Conservation (phyloP, 1,140 invertebrate genomes). For the Pentalonia nigronervosa region DNA sequence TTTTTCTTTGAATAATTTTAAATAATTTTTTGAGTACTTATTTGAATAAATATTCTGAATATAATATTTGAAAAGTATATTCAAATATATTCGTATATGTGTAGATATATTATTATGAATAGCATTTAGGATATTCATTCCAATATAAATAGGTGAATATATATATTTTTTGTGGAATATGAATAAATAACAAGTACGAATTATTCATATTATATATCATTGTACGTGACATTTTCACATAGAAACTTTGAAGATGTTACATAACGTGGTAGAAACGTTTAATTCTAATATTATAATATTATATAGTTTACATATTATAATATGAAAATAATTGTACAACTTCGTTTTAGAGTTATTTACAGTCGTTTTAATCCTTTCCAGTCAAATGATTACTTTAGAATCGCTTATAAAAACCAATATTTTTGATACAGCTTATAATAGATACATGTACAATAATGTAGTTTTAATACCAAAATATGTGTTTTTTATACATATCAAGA, state of each 20-base stretch:
- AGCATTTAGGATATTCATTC: neutral
- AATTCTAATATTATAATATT: neutral
- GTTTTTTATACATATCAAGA: no score
- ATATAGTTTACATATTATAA: neutral
- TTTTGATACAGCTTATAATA: neutral
- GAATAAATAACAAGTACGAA: neutral
- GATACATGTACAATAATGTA: no score
- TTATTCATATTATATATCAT: neutral
- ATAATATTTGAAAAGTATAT: neutral
- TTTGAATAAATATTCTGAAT: conserved; percentile 7
- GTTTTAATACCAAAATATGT: no score
- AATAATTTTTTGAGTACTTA: neutral
- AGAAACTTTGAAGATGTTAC: neutral
- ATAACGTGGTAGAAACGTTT: neutral
- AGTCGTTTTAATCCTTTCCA: neutral
- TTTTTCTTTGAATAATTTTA: neutral
- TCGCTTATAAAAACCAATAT: neutral
- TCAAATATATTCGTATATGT: neutral
- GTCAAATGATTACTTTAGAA: neutral
- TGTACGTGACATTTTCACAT: neutral
- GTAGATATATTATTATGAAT: neutral
- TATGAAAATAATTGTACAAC: neutral
- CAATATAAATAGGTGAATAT: neutral
- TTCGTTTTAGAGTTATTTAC: neutral
- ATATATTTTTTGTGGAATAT: neutral